Base-by-base conservation (phyloP, 2,113 vertebrate species). In the Sigmodon hispidus region DNA sequence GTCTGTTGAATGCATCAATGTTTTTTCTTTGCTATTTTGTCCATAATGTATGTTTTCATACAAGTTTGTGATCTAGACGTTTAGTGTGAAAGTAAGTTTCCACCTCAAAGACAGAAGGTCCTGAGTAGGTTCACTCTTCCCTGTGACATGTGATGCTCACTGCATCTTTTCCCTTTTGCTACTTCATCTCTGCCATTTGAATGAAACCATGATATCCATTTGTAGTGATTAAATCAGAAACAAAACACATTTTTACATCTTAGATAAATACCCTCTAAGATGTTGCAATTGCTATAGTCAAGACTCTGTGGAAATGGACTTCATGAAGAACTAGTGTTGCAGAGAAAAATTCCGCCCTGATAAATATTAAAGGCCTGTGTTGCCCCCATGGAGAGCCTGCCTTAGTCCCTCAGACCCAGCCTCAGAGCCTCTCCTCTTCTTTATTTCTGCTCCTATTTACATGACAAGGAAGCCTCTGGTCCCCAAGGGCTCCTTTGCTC, bases 311-410 rank as follows among this genome's bases (percentile, higher is more conserved):
- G 90, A 76, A 89, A 87, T 63, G 69, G 55, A 86, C 85, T 94
- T 88, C 84, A 29, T 87, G 77, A 76, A 63, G 91, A 90, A 94
- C 89, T 79, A 77, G 90, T 93, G 75, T 93, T 90, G 52, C 76
- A 75, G 61, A 91, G 92, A 91, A 69, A 85, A 83, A 26, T 65
- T 65, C 59, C 45, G 59, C 77, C 90, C 95, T 96, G 92, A 94
- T 96, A 95, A 96, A 97, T 97, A 96, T 96, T 96, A 97, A 97
- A 97, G 91, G 95, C 65, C 72, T 73, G 61, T 31, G 16, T n/a
- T 40, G 80, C 75, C 89, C 79, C 81, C 75, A 55, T 96, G 94
- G 92, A 96, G 97, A 67, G 13, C 26, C 43, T 97, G 87, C 96
- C 89, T 96, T 86, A 87, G 90, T 92, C 73, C 65, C 85, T 76